These are phyloP conservation scores for Exaiptasia diaphana DNA, from an alignment of 64 coral and sea anemone species.

Conservation along the genomic window DNA sequence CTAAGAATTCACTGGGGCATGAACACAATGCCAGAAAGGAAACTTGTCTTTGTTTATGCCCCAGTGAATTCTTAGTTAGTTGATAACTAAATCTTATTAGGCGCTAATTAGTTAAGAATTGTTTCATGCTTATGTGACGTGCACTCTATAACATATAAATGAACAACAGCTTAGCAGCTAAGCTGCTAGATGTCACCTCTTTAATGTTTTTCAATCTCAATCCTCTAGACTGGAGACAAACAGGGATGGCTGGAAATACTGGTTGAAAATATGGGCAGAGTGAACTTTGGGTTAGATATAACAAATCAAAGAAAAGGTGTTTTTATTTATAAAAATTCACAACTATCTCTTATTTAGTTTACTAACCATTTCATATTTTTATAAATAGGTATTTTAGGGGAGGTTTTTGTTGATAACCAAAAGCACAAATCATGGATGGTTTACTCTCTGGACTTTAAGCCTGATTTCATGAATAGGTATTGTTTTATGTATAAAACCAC, in stretches of 20 bases:
- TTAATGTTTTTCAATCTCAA: too few species aligned
- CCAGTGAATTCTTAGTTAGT: too few species aligned
- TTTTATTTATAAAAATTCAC: background rate
- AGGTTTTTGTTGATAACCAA: constrained; percentile 22
- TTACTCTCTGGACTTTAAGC: constrained; percentile 56
- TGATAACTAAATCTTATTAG: too few species aligned
- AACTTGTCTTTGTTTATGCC: too few species aligned
- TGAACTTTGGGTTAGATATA: constrained; percentile 37
- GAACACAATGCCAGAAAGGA: too few species aligned
- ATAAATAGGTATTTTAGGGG: constrained; percentile 50
- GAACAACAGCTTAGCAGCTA: too few species aligned
- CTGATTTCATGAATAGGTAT: constrained; percentile 39
- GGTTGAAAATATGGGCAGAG: constrained; percentile 65
- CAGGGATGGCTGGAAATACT: constrained; percentile 34
- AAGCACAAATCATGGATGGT: constrained; percentile 41
- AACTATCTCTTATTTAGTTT: background rate
- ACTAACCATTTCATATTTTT: background rate
- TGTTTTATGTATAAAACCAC: background rate
- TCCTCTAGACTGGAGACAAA: too few species aligned
- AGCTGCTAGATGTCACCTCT: too few species aligned
- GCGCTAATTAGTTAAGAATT: too few species aligned
- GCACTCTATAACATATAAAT: too few species aligned
- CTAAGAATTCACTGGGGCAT: too few species aligned
- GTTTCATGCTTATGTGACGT: too few species aligned
- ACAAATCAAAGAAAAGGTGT: constrained; percentile 61